These are phyloP conservation scores for Micropterix aruncella DNA, from an alignment of 2,888 invertebrate species.

Conservation along the genomic window DNA sequence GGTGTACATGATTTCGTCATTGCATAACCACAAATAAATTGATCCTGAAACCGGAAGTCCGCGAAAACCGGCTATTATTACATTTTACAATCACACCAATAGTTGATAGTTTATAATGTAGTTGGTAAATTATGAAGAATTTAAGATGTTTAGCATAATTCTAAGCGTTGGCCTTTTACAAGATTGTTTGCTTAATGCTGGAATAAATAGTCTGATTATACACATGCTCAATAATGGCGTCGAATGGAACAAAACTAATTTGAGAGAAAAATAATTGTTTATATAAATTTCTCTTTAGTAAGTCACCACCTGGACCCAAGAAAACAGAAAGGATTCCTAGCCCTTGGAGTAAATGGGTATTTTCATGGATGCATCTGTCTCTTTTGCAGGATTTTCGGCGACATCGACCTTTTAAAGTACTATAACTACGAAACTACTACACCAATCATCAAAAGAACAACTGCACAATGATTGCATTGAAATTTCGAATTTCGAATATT, in stretches of 20 bases:
- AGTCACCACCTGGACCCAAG: neutral
- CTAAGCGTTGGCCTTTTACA: neutral
- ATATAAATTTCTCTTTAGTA: neutral
- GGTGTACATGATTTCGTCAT: neutral
- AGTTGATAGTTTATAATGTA: neutral
- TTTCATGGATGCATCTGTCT: too few species aligned
- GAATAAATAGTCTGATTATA: neutral
- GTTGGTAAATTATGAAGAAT: neutral
- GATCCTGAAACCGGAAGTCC: neutral
- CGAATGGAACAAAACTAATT: neutral
- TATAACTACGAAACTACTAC: too few species aligned
- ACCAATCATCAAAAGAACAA: too few species aligned
- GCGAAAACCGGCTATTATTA: neutral
- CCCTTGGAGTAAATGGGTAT: too few species aligned
- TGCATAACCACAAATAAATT: neutral
- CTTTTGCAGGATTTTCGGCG: too few species aligned
- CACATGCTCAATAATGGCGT: neutral
- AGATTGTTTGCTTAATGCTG: neutral
- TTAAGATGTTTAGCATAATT: neutral
- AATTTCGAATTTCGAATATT: too few species aligned
- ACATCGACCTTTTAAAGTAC: too few species aligned
- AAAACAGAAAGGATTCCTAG: neutral
- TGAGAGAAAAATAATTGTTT: neutral
- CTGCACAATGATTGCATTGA: too few species aligned
- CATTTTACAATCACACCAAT: neutral